Evolutionary conservation across 2,113 vertebrate genomes (phyloP), one percentile per base, ranked within the genome.

Genomic region (Calyptomena viridis): DNA sequence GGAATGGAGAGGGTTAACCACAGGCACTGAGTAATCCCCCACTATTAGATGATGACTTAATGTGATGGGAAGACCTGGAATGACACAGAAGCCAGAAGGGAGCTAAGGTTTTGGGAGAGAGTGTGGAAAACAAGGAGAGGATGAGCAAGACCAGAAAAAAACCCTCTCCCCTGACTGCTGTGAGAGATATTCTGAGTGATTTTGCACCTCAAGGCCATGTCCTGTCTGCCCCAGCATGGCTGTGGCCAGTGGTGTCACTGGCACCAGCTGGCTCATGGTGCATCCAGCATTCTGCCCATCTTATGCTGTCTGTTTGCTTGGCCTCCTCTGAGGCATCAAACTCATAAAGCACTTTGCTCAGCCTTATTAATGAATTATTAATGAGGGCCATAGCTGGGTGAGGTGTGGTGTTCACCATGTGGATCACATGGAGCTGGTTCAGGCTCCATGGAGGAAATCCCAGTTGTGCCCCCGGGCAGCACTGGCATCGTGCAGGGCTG

Each of bases 381-480:
- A 60, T 4, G 74, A 72, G 40, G 83, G 52, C 50, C 13, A 2
- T 24, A 37, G 74, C 8, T 9, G 88, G 60, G 17, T 23, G 56
- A 28, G 44, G 44, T 30, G 44, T 8, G 52, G 71, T 8, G 35
- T 19, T 66, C 40, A 27, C 37, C 30, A n/a, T n/a, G n/a, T n/a
- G 12, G 23, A 6, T 44, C 68, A 22, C 37, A 6, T 3, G 5
- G 64, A 37, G 28, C 55, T 14, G 23, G 24, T 30, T 69, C 4
- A 3, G 46, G 28, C 33, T n/a, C 49, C 5, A 8, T 1, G 14
- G 64, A 25, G 28, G 37, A 46, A 39, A 59, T 30, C 31, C 62
- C 47, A 12, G 55, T 5, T 59, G 23, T 2, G 1, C 15, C 49
- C 14, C 1, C 1, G 18, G 68, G 23, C 14, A 17, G 2, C 23